phyloP scores from a whole-genome alignment of 1,140 invertebrate species.

The Drosophila chauvacae region DNA sequence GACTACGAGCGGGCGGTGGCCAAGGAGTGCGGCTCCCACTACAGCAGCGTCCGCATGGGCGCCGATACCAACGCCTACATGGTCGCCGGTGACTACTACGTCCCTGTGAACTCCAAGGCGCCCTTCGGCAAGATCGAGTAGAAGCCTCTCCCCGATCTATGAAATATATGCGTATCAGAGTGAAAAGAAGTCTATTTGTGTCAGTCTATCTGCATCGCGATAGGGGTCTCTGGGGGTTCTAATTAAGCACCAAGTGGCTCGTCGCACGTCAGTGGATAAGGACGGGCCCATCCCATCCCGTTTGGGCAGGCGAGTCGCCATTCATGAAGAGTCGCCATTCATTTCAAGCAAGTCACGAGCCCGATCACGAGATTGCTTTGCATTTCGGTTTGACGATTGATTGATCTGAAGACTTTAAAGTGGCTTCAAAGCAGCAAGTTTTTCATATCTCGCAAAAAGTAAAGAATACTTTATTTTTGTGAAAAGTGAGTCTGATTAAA shows the following conservation, averaged over 20 bases:
- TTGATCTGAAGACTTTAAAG: neutral
- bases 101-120: constrained; percentile 63
- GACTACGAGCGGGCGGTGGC: constrained; percentile 56
- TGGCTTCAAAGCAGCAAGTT: neutral
- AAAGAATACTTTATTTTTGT: neutral
- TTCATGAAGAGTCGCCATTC: constrained; percentile 13
- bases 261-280: constrained; percentile 17
- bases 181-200: constrained; percentile 28
- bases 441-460: neutral
- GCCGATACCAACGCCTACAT: constrained; percentile 81
- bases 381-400: neutral
- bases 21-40: constrained; percentile 60
- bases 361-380: constrained; percentile 8
- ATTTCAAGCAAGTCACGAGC: constrained; percentile 1
- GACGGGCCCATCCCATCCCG: neutral
- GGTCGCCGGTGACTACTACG: constrained; percentile 65
- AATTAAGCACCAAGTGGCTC: constrained; percentile 19
- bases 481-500: neutral
- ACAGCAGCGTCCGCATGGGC: constrained; percentile 79
- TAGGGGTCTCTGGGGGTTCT: constrained; percentile 27
- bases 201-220: constrained; percentile 37
- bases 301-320: constrained; percentile 19
- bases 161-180: constrained; percentile 6
- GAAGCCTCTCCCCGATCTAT: neutral
- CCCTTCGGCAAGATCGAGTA: constrained; percentile 84